Evolutionary conservation across 1,140 invertebrate species (phyloP).

Genomic region (Sesamia nonagrioides): DNA sequence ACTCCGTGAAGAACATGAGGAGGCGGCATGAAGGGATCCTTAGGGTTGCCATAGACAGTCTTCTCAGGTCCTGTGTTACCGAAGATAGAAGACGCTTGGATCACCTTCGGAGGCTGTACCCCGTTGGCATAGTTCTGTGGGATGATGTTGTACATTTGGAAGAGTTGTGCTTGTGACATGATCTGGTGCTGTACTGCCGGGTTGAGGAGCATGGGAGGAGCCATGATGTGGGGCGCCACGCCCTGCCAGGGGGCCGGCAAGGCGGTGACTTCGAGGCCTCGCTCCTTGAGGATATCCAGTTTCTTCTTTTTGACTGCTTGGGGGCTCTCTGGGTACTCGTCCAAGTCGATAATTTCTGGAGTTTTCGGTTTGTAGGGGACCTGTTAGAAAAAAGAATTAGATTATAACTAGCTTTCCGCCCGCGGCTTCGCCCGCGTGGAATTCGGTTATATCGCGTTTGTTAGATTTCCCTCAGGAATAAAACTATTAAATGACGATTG

Average conservation of each 20-base stretch:
- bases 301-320: conserved; percentile 90
- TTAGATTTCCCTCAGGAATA: too few species aligned
- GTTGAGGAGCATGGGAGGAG: conserved; percentile 68
- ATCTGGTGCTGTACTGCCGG: conserved; percentile 85
- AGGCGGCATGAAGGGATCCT: conserved; percentile 88
- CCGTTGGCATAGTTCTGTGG: conserved; percentile 70
- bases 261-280: conserved; percentile 91
- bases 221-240: conserved; percentile 54
- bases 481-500: too few species aligned
- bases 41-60: conserved; percentile 91
- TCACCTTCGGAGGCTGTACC: conserved; percentile 88
- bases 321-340: conserved; percentile 85
- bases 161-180: conserved; percentile 85
- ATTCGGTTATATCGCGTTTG: too few species aligned
- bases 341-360: conserved; percentile 90
- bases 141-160: conserved; percentile 86
- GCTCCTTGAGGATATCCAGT: conserved; percentile 91
- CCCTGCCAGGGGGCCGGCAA: conserved; percentile 78
- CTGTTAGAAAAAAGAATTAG: conserved; percentile 59
- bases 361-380: conserved; percentile 88
- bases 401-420: too few species aligned
- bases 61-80: conserved; percentile 88
- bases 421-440: too few species aligned
- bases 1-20: conserved; percentile 79
- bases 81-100: conserved; percentile 90